Base-by-base conservation (phyloP, 2,113 vertebrate species). In the Pseudorectes ferrugineus region DNA sequence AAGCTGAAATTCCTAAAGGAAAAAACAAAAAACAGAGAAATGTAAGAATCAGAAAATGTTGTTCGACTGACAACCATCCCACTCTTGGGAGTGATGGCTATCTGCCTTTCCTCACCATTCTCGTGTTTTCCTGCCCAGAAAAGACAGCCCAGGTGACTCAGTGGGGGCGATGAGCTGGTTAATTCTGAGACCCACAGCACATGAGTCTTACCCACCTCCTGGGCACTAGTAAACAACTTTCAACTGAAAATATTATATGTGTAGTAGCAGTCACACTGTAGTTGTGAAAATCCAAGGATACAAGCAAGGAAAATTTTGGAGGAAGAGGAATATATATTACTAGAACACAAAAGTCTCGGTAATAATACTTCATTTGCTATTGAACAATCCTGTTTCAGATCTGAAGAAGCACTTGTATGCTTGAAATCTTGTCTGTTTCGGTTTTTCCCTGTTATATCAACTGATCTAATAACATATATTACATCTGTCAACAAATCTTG, bases 161-260 rank as follows among this genome's bases (percentile, higher is more conserved):
- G 7, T 0, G 0, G 10, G 9, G 2, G 3, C 19, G 22, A 26
- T 68, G 38, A 75, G 9, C 21, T 67, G 76, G 5, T 46, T 63
- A 55, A 63, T 36, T 12, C 29, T 52, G 48, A 66, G 21, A 28
- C 17, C 45, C 15, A 25, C 15, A 65, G 20, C 29, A 40, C 4
- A 2, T 1, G 18, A 51, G 4, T 3, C 24, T 38, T 48, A 23
- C 21, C 14, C 49, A 35, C 4, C 11, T 49, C 20, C 19, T 58
- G 46, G 67, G 35, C 22, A 49, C 25, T 19, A 62, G 7, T 4
- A 87, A 61, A 80, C 55, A 38, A 18, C 29, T 65, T n/a, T 21
- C 14, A 76, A 2, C 3, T 57, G 49, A 46, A 88, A 89, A 59
- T 33, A 59, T 12, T 36, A 35, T 14, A 1, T 76, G 15, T 59